Evolutionary conservation across 1,140 invertebrate genomes (phyloP).

Genomic region (Drosophila pruinosa): DNA sequence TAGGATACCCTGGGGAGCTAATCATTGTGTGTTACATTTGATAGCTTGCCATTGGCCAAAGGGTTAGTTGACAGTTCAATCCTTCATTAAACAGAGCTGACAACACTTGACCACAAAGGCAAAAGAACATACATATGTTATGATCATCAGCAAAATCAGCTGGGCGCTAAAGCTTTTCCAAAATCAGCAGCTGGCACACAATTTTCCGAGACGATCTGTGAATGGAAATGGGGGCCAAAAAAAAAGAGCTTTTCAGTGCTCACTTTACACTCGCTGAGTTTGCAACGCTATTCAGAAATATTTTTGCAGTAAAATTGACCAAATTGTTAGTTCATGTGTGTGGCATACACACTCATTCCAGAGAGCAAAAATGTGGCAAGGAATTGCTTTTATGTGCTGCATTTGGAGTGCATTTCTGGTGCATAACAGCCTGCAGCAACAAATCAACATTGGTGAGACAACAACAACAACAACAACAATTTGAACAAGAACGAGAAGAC

Average conservation of each 20-base stretch:
- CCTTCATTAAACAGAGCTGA: neutral
- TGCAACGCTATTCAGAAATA: constrained; percentile 18
- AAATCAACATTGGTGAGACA: constrained; percentile 71
- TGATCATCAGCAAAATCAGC: neutral
- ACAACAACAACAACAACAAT: neutral
- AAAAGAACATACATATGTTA: neutral
- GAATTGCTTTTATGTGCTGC: constrained; percentile 48
- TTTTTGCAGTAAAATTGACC: constrained; percentile 6
- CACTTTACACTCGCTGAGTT: neutral
- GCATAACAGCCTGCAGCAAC: constrained; percentile 47
- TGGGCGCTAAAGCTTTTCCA: constrained; percentile 25
- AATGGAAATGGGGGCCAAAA: neutral
- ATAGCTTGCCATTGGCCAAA: neutral
- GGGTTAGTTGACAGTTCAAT: constrained; percentile 1
- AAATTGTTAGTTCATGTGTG: constrained; percentile 10
- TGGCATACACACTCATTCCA: constrained; percentile 6
- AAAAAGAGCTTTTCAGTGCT: constrained; percentile 36
- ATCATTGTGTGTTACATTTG: constrained; percentile 28
- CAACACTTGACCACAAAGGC: neutral
- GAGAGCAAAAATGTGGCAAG: constrained; percentile 50
- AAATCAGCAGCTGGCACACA: constrained; percentile 23
- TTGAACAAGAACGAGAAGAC: constrained; percentile 4
- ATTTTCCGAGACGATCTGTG: constrained; percentile 7
- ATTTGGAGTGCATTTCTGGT: constrained; percentile 66
- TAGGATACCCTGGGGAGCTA: constrained; percentile 43